These are phyloP conservation scores for Enhydra lutris DNA, from an alignment of 2,113 vertebrate species.

Conservation along the genomic window DNA sequence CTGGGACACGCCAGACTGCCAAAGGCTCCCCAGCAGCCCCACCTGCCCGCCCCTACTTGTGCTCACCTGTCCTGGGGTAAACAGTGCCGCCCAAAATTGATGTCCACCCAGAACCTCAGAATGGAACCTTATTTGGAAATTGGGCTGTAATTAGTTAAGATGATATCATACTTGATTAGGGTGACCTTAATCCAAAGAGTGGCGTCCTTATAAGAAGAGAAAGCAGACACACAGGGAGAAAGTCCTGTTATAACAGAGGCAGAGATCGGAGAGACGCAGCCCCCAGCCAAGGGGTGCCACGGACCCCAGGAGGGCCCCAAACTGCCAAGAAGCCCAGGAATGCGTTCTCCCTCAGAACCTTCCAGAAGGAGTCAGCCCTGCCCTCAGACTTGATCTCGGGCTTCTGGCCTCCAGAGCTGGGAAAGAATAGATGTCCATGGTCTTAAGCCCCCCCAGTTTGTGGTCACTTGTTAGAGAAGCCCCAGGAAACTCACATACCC, in stretches of 20 bases:
- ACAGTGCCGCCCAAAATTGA: neutral
- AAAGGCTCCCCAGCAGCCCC: too few relatives aligned
- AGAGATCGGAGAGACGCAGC: accelerated
- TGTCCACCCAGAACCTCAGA: neutral
- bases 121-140: neutral
- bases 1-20: accelerated
- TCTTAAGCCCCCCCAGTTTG: neutral
- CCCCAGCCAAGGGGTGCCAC: too few relatives aligned
- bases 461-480: neutral
- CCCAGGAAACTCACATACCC: accelerated
- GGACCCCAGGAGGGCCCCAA: neutral
- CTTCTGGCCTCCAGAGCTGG: neutral
- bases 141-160: neutral
- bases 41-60: neutral
- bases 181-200: neutral
- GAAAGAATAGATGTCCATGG: accelerated
- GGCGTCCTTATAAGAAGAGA: neutral
- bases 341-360: neutral
- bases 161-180: neutral
- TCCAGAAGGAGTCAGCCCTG: neutral
- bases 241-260: accelerated
- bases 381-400: neutral
- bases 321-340: accelerated
- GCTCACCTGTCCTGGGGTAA: neutral
- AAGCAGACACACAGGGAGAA: neutral